Percentiles rank a stretch among this genome's conserved stretches.
Conservation (phyloP, 2,888 invertebrate species). For the Catocala sponsa region DNA sequence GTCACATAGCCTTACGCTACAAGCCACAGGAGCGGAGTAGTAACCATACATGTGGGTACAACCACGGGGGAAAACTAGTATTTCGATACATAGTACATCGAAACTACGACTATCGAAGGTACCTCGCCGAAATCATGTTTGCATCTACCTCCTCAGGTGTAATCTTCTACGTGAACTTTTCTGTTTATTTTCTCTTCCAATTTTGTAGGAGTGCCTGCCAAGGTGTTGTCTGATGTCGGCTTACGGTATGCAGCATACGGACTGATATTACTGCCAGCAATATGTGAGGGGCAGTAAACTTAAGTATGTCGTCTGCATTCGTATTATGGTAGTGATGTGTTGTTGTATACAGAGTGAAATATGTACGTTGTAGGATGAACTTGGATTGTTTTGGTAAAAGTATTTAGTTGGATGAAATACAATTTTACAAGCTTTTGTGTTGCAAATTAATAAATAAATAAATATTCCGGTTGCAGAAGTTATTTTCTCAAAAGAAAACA, state of each 20-base stretch:
- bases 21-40: no score
- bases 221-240: slow-evolving; percentile 83
- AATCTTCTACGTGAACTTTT: slow-evolving; percentile 82
- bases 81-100: background rate
- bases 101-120: slow-evolving; percentile 16
- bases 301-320: slow-evolving; percentile 25
- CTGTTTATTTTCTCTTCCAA: slow-evolving; percentile 87
- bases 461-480: no score
- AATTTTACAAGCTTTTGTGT: no score
- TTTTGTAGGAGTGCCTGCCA: slow-evolving; percentile 83
- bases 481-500: no score
- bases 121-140: slow-evolving; percentile 70
- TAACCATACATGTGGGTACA: no score
- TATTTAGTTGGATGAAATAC: no score
- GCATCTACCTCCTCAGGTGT: slow-evolving; percentile 76
- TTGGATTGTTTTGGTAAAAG: no score
- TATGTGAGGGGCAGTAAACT: slow-evolving; percentile 36
- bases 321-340: slow-evolving; percentile 10
- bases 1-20: no score
- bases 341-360: no score
- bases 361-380: no score
- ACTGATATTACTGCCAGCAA: slow-evolving; percentile 40
- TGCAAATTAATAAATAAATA: no score
- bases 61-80: background rate
- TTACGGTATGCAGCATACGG: slow-evolving; percentile 65